Conservation (phyloP, 2,888 invertebrate genomes). For the Noctuana brunneofusca region DNA sequence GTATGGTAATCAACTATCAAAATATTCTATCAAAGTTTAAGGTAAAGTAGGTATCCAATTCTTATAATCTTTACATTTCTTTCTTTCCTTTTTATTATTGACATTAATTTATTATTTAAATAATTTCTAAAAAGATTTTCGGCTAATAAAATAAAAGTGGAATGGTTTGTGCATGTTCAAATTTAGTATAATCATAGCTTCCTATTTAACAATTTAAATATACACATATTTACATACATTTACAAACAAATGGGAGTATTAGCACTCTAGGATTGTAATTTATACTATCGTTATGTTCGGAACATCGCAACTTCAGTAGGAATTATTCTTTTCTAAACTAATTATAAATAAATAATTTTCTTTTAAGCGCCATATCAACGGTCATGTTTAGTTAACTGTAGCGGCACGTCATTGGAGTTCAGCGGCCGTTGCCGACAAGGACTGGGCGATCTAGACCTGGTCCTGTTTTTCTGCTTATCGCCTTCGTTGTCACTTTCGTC, state of each 20-base stretch:
- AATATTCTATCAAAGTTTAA: no score
- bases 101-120: no score
- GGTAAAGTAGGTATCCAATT: neutral
- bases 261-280: constrained; percentile 65
- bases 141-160: constrained; percentile 41
- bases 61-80: neutral
- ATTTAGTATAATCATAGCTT: constrained; percentile 55
- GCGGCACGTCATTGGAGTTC: constrained; percentile 80
- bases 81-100: neutral
- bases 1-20: no score
- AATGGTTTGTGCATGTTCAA: constrained; percentile 66
- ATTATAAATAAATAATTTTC: constrained; percentile 55
- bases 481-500: constrained; percentile 88
- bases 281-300: constrained; percentile 63
- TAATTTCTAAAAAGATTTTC: constrained; percentile 1
- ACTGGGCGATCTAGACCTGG: constrained; percentile 72
- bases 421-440: constrained; percentile 64
- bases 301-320: constrained; percentile 64
- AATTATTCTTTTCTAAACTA: constrained; percentile 53
- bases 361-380: constrained; percentile 68
- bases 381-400: constrained; percentile 89
- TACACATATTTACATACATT: constrained; percentile 74
- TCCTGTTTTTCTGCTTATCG: constrained; percentile 69
- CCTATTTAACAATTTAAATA: constrained; percentile 66
- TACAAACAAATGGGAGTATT: constrained; percentile 68